Evolutionary conservation across 2,797 vertebrate species (phyloP), one percentile per base, ranked within the genome.

Genomic region (Cephalopachus bancanus): DNA sequence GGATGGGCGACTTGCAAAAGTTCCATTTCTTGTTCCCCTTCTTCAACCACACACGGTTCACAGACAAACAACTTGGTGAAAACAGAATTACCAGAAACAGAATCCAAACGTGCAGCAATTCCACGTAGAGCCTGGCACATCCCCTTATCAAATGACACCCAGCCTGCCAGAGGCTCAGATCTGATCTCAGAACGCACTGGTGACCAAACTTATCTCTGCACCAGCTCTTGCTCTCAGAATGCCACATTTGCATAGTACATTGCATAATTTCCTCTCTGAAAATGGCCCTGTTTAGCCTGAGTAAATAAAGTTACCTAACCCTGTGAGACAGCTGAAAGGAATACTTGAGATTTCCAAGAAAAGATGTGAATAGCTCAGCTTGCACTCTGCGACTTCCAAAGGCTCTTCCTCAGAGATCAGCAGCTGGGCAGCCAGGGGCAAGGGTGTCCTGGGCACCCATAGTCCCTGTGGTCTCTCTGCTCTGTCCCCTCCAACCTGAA

Each of bases 211-310:
- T 97, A 97, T 94, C 96, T 97, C 89, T 37, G 67, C 28, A 74
- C 60, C 62, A 9, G 53, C 91, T 94, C 96, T 7, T 44, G 44
- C 44, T 96, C 93, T 64, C 81, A 0, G 89, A 97, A 97, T 19
- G 37, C 51, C 60, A 80, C 53, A 98, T 97, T 98, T 98, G 92
- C 57, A 97, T 95, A 96, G 95, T 1, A 92, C 72, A 84, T 97
- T 97, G 97, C 96, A 96, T 96, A 98, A 97, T 97, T 97, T 98
- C 98, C 97, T 97, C 93, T 96, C 89, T 94, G 84, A 87, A 96
- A 96, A 97, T 55, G 96, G 95, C 84, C 96, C 75, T 94, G 22
- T 83, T 97, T 94, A 92, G 80, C 91, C 93, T 85, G 97, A 91
- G 87, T 95, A 96, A 97, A 98, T 76, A 97, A 89, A 97, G 75